Base-by-base conservation (phyloP, 2,888 invertebrate genomes). In the Calliphora vomitoria region DNA sequence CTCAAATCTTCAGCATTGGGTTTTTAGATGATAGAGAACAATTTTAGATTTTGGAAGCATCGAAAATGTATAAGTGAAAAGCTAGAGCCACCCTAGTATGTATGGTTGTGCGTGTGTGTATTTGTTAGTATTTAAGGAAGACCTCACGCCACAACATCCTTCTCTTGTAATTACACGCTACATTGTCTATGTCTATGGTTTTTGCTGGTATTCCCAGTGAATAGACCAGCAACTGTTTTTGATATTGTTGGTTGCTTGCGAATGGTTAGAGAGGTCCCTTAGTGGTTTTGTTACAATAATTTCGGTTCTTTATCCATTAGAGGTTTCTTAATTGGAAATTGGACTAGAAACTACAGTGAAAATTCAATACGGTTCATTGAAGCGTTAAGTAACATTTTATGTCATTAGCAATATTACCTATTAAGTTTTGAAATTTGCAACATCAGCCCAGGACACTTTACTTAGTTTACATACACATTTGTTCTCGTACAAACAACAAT, bases 291-390 rank as follows among this genome's bases (percentile, higher is more conserved):
- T 4, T 53, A 35, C 55, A 35, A 55, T 38, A 72, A 72, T 55
- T 55, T 71, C 11, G 38, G 13, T 38, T 38, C 18, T 55, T 53
- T 20, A 72, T 5, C 11, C 55, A 38, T 53, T 38, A 55, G 18
- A 41, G 71, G 18, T 55, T 72, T 72, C 31, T 38, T 72, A 55
- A 72, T 72, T 72, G 35, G n/a, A 72, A 72, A 71, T 53, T 35
- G 4, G 31, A 50, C 69, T 53, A 35, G 50, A 71, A 53, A 50
- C 11, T 6, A 53, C n/a, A 53, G n/a, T n/a, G 50, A 8, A 55
- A 71, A 53, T 3, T 18, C 35, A 55, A 53, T 55, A 18, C 13
- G 11, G 53, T 71, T 53, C 55, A 53, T 18, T 71, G 53, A 38
- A 20, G 38, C 53, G 53, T 38, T n/a, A 53, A 53, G 11, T 18